These are phyloP conservation scores for Nasonia vitripennis DNA, from an alignment of 1,140 invertebrate species.

Conservation along the genomic window DNA sequence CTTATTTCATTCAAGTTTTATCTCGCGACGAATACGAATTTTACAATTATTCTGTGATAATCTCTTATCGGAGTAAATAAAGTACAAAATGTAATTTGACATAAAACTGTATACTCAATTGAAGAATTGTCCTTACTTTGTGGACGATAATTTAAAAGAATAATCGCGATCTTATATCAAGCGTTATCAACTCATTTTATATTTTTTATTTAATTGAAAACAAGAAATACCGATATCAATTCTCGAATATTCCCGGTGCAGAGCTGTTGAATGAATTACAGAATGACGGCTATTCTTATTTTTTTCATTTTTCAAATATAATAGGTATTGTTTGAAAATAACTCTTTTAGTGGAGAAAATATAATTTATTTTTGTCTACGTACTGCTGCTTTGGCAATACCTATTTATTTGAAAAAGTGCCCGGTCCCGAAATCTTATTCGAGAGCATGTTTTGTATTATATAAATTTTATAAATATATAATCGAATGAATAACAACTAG, in stretches of 20 bases:
- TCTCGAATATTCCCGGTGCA: background rate
- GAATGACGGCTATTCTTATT: background rate
- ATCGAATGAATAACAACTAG: too few species aligned
- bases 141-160: too few species aligned
- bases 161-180: background rate
- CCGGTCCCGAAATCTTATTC: too few species aligned
- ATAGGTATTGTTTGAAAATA: background rate
- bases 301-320: background rate
- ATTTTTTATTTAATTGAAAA: background rate
- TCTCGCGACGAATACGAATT: background rate
- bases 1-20: background rate
- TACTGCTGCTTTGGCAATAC: background rate
- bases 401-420: too few species aligned
- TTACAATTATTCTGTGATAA: background rate
- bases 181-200: too few species aligned
- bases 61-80: background rate
- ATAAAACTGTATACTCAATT: background rate
- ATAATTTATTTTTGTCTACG: background rate
- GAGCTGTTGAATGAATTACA: background rate
- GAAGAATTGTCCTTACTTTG: background rate
- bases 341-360: background rate
- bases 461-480: too few species aligned
- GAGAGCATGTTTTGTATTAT: too few species aligned
- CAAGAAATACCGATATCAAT: background rate
- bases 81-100: background rate